Evolutionary conservation across 2,797 vertebrate genomes (phyloP).

Genomic region (Chaetophractus vellerosus): DNA sequence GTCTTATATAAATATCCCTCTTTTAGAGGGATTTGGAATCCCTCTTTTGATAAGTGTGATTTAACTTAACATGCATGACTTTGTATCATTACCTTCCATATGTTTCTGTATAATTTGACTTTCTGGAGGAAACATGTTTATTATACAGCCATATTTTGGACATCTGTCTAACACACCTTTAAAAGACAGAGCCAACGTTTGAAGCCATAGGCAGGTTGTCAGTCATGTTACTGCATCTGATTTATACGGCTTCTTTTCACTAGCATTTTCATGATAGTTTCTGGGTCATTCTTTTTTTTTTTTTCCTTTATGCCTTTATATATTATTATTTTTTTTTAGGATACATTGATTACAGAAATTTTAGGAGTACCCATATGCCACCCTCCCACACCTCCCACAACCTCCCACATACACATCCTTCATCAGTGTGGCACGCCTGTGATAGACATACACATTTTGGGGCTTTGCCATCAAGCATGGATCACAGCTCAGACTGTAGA

Average conservation of each 20-base stretch:
- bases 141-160: constrained; percentile 2
- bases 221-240: constrained; percentile 14
- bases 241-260: background rate
- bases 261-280: constrained; percentile 47
- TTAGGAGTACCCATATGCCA: too few relatives aligned
- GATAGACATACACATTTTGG: too few relatives aligned
- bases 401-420: too few relatives aligned
- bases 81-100: constrained; percentile 53
- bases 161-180: background rate
- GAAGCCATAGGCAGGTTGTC: background rate
- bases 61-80: constrained; percentile 1
- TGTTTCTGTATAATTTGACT: constrained; percentile 52
- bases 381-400: too few relatives aligned
- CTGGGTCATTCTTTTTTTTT: constrained; percentile 27
- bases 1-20: background rate
- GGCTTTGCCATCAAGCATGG: too few relatives aligned
- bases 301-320: too few relatives aligned
- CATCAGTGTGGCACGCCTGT: too few relatives aligned
- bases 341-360: too few relatives aligned
- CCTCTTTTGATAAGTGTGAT: constrained; percentile 25
- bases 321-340: too few relatives aligned
- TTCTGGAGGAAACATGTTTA: background rate
- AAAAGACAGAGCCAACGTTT: constrained; percentile 39
- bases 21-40: background rate
- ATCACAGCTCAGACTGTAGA: too few relatives aligned